These are phyloP conservation scores for Phrynocephalus vlangalii DNA, from an alignment of 2,797 vertebrate species.

Conservation along the genomic window DNA sequence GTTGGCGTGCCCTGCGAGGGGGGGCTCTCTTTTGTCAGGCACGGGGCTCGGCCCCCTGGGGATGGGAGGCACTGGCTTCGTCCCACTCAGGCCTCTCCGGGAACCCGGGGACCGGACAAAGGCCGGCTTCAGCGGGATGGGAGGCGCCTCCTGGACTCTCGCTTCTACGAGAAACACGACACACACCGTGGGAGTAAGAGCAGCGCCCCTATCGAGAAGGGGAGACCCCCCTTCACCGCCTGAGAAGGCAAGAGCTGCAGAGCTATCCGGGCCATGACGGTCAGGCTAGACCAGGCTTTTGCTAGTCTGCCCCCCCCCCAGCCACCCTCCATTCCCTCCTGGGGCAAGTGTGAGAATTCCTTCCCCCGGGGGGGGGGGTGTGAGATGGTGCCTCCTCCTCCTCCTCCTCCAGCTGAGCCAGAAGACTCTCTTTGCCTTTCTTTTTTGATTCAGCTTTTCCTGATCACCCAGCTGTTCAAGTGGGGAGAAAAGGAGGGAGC, in stretches of 20 bases:
- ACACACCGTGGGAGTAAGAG: no score
- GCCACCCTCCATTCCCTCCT: no score
- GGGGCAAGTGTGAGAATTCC: no score
- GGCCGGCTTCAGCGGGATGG: constrained; percentile 81
- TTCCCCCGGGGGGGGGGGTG: no score
- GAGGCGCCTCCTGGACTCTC: constrained; percentile 58
- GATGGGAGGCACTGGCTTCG: constrained; percentile 80
- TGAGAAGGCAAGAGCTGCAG: not conserved
- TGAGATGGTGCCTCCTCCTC: not conserved
- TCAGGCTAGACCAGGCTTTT: no score
- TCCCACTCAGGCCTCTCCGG: constrained; percentile 73
- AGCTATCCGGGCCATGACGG: no score
- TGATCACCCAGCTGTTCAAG: no score
- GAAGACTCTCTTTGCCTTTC: not conserved
- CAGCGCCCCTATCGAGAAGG: no score
- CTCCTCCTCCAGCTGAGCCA: not conserved
- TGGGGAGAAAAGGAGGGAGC: no score
- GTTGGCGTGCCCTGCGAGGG: constrained; percentile 57
- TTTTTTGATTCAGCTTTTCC: no score
- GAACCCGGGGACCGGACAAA: constrained; percentile 82
- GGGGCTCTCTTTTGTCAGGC: constrained; percentile 73
- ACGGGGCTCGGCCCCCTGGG: constrained; percentile 79
- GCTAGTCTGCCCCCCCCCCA: no score
- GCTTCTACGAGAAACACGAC: not conserved
- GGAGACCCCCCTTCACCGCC: no score